These are phyloP conservation scores for Hylia prasina DNA, from an alignment of 2,113 vertebrate genomes.

Conservation along the genomic window DNA sequence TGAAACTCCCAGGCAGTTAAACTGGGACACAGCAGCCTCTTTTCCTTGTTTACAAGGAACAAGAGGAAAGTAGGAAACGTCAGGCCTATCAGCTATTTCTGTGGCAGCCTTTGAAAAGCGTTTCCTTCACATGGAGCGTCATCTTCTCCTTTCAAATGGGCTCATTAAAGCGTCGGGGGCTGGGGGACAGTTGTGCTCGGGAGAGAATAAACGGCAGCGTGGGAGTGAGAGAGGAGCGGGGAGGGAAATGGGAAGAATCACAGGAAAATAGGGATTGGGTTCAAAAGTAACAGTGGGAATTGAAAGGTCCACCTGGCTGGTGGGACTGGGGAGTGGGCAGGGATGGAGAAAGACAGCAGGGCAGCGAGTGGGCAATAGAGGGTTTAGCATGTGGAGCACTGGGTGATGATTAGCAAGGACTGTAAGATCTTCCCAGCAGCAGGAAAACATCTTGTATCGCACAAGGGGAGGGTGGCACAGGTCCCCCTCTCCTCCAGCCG, in stretches of 20 bases:
- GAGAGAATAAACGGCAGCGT: conserved; percentile 10
- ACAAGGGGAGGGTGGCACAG: fast-evolving
- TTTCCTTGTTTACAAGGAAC: conserved; percentile 49
- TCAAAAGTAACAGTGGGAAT: background rate
- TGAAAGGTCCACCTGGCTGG: background rate
- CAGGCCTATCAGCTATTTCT: conserved; percentile 54
- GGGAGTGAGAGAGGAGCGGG: background rate
- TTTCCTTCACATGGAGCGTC: conserved; percentile 32
- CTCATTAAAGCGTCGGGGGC: conserved; percentile 49
- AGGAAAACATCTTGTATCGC: fast-evolving
- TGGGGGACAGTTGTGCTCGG: conserved; percentile 5
- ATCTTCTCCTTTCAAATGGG: background rate
- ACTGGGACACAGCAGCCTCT: conserved; percentile 40
- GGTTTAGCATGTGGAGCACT: background rate
- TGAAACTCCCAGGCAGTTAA: conserved; percentile 28
- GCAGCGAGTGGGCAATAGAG: background rate
- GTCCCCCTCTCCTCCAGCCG: background rate
- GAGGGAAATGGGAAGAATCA: background rate
- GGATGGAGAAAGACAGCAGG: background rate
- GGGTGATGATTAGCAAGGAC: background rate
- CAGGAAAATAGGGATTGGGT: background rate
- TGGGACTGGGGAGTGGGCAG: background rate
- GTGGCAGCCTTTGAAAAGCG: conserved; percentile 54
- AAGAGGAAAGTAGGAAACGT: conserved; percentile 15
- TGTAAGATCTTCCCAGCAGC: background rate